Percentiles rank a stretch among this genome's conserved stretches.
Evolutionary conservation across 2,113 vertebrate genomes (phyloP).

Genomic region (Engraulis encrasicolus): DNA sequence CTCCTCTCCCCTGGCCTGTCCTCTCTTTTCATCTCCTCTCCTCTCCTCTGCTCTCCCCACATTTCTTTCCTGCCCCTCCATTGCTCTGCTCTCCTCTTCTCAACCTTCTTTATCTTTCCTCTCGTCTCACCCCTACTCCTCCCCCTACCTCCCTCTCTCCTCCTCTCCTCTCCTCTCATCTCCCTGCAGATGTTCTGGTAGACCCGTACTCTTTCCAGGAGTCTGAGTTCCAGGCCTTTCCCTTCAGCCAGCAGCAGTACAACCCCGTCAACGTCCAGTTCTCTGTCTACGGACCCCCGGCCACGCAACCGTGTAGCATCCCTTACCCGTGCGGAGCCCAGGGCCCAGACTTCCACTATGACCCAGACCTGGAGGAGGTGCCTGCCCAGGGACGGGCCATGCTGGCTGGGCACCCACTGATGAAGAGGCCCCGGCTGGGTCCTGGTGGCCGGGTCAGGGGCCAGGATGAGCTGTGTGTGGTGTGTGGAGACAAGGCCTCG

Average conservation of each 20-base stretch:
- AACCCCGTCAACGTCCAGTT: slow-evolving; percentile 74
- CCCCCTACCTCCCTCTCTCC: background rate
- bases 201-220: slow-evolving; percentile 87
- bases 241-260: slow-evolving; percentile 83
- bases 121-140: background rate
- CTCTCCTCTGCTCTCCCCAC: too few species aligned
- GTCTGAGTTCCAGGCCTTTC: slow-evolving; percentile 80
- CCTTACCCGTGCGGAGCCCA: slow-evolving; percentile 75
- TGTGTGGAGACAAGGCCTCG: slow-evolving; percentile 92
- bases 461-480: slow-evolving; percentile 90
- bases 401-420: slow-evolving; percentile 62
- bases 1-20: too few species aligned
- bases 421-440: slow-evolving; percentile 76
- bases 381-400: slow-evolving; percentile 61
- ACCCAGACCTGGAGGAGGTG: slow-evolving; percentile 53
- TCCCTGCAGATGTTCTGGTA: slow-evolving; percentile 80
- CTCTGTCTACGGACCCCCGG: slow-evolving; percentile 73
- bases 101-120: too few species aligned
- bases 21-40: too few species aligned
- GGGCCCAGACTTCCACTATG: slow-evolving; percentile 66
- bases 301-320: slow-evolving; percentile 76
- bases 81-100: too few species aligned
- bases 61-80: too few species aligned
- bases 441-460: slow-evolving; percentile 76
- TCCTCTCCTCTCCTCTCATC: background rate